These are phyloP conservation scores for Xenopus petersii DNA, from an alignment of 2,797 vertebrate species.

Conservation along the genomic window DNA sequence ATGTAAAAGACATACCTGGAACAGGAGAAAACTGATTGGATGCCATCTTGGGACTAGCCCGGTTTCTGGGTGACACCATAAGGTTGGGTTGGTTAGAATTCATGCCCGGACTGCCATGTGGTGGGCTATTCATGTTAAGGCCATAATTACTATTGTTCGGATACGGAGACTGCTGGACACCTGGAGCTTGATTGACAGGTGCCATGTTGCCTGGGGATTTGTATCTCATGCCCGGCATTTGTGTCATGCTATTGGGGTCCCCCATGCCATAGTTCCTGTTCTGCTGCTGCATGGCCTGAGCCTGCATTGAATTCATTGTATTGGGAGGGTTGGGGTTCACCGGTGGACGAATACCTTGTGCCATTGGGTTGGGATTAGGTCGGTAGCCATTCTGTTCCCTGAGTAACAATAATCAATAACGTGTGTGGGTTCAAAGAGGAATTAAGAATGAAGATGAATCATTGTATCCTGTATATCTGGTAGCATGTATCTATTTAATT, in stretches of 20 bases:
- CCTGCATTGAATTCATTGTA: constrained; percentile 75
- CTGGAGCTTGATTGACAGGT: constrained; percentile 67
- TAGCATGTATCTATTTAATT: too few relatives aligned
- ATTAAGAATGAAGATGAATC: too few relatives aligned
- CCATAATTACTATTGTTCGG: constrained; percentile 78
- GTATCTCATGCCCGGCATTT: constrained; percentile 76
- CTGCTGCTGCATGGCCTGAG: constrained; percentile 71
- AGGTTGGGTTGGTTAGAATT: constrained; percentile 79
- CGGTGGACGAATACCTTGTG: constrained; percentile 75
- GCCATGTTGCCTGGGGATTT: constrained; percentile 61
- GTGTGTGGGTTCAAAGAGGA: too few relatives aligned
- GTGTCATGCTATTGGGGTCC: constrained; percentile 75
- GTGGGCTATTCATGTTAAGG: constrained; percentile 85
- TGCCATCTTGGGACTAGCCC: constrained; percentile 89
- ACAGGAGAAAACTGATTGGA: constrained; percentile 90
- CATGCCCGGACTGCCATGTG: constrained; percentile 84
- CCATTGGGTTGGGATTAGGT: constrained; percentile 70
- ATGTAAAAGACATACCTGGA: constrained; percentile 71
- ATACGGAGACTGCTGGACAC: constrained; percentile 75
- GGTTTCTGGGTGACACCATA: constrained; percentile 87
- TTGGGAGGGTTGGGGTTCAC: constrained; percentile 72
- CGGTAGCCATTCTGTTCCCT: constrained; percentile 92
- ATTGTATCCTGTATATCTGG: too few relatives aligned
- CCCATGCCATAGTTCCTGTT: constrained; percentile 76
- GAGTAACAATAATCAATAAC: background rate